Conservation (phyloP, 2,797 vertebrate genomes). For the Alosa sapidissima region DNA sequence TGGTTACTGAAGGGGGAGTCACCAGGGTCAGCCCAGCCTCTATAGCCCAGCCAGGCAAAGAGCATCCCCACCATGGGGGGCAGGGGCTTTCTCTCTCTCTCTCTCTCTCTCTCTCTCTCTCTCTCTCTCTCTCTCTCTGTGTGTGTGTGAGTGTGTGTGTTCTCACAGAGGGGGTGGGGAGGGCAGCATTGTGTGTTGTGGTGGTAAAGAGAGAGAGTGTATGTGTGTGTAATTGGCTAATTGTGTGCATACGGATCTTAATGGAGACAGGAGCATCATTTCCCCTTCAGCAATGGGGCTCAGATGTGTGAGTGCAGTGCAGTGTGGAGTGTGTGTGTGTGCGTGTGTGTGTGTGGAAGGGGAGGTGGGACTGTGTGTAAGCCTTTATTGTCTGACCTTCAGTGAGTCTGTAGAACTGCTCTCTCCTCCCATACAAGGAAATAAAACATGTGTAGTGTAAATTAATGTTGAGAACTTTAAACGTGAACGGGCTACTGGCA, state of each 20-base stretch:
- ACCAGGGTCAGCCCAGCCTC: slow-evolving; percentile 27
- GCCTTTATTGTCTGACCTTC: slow-evolving; percentile 16
- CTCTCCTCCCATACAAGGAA: neutral
- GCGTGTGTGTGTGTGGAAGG: neutral
- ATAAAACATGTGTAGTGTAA: neutral
- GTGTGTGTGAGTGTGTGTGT: slow-evolving; percentile 2
- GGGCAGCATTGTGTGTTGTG: neutral
- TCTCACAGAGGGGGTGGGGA: slow-evolving; percentile 6
- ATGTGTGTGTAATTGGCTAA: slow-evolving; percentile 26
- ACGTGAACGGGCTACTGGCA: neutral
- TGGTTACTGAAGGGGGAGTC: slow-evolving; percentile 41
- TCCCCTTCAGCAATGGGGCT: neutral
- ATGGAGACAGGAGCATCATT: neutral
- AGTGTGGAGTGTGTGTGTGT: neutral
- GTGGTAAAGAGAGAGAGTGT: neutral
- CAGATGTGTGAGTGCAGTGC: neutral
- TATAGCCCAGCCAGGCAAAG: slow-evolving; percentile 22
- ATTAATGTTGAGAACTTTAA: neutral
- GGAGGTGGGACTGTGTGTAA: neutral
- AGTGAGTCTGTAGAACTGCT: neutral
- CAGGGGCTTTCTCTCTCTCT: neutral
- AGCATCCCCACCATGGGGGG: neutral
- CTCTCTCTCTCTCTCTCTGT: neutral
- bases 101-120: neutral
- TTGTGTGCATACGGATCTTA: slow-evolving; percentile 10